Percentiles rank a stretch among this genome's conserved stretches.
These are phyloP conservation scores for Lamprologus lemairii DNA, from an alignment of 2,113 vertebrate genomes.

Conservation along the genomic window DNA sequence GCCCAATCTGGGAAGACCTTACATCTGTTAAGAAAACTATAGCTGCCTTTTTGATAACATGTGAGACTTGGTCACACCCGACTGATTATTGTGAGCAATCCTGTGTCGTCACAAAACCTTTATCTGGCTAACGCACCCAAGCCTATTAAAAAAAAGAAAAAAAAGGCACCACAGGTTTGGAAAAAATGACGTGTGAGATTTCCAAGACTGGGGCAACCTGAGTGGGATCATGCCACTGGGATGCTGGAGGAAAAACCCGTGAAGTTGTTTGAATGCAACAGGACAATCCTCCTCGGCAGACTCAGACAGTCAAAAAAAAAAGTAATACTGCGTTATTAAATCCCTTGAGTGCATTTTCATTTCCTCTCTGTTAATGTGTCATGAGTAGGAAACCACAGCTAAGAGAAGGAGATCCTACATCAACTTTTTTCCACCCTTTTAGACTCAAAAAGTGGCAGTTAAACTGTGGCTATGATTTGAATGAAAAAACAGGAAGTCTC, in stretches of 20 bases:
- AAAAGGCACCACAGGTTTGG: neutral
- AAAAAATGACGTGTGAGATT: neutral
- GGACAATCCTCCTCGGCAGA: neutral
- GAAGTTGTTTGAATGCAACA: neutral
- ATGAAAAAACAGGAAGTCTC: neutral
- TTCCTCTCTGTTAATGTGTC: neutral
- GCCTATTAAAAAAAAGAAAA: neutral
- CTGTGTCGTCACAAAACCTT: neutral
- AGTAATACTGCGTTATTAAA: neutral
- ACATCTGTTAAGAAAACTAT: neutral
- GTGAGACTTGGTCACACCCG: neutral
- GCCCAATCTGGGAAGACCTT: neutral
- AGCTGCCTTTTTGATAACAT: neutral
- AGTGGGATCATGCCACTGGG: rapidly evolving
- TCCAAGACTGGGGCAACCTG: neutral
- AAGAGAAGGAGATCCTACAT: neutral
- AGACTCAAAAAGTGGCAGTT: neutral
- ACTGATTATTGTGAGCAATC: neutral
- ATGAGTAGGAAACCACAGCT: neutral
- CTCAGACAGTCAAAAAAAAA: neutral
- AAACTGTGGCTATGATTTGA: neutral
- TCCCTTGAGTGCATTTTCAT: neutral
- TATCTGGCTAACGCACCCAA: rapidly evolving
- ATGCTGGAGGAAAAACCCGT: rapidly evolving
- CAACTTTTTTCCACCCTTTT: rapidly evolving